These are phyloP conservation scores for Avahi laniger DNA, from an alignment of 2,797 vertebrate genomes.

Conservation along the genomic window DNA sequence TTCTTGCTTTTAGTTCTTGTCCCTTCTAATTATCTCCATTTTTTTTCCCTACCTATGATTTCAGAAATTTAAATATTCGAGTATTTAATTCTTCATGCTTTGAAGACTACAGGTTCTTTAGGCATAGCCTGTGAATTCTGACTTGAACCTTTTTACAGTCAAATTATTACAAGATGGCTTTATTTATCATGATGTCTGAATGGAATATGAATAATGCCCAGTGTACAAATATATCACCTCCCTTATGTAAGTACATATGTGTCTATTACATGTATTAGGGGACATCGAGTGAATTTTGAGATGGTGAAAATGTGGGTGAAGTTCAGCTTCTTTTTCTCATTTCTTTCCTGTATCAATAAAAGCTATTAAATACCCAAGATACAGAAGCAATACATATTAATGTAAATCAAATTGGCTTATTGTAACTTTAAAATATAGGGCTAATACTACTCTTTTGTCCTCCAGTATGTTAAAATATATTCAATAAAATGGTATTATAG, in stretches of 20 bases:
- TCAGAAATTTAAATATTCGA: background rate
- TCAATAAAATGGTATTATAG: background rate
- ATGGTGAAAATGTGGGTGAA: background rate
- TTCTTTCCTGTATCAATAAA: background rate
- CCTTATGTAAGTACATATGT: background rate
- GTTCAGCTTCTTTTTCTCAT: background rate
- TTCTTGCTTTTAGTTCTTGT: slow-evolving; percentile 9
- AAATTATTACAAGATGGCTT: slow-evolving; percentile 49
- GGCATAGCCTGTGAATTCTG: background rate
- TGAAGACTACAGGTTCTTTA: slow-evolving; percentile 19
- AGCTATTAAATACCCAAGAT: background rate
- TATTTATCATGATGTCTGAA: slow-evolving; percentile 4
- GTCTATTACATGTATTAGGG: background rate
- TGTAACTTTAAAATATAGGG: slow-evolving; percentile 47
- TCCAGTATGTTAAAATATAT: background rate
- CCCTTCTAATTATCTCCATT: background rate
- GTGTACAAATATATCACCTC: background rate
- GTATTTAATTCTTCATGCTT: slow-evolving; percentile 24
- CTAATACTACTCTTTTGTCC: background rate
- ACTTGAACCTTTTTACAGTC: background rate
- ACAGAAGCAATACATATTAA: background rate
- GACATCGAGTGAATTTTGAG: background rate
- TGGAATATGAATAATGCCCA: background rate
- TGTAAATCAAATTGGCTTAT: slow-evolving; percentile 3
- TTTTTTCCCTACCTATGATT: background rate